phyloP scores from a whole-genome alignment of 2,888 invertebrate species.

The Pseudanteris insignis region DNA sequence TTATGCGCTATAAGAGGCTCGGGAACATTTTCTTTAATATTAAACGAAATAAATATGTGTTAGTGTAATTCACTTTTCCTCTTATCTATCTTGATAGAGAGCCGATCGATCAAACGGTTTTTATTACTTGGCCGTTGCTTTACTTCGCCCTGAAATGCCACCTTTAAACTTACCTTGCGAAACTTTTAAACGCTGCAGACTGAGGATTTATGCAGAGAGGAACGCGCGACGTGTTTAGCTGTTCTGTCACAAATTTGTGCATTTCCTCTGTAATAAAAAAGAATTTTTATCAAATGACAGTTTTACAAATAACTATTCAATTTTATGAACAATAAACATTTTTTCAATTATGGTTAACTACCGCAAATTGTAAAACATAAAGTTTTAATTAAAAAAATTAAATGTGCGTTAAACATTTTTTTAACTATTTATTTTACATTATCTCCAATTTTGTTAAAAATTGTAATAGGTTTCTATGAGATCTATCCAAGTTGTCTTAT shows the following conservation, averaged over 20 bases:
- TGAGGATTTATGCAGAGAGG: constrained; percentile 99
- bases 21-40: constrained; percentile 24
- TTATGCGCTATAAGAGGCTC: no score
- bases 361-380: no score
- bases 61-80: constrained; percentile 32
- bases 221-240: constrained; percentile 92
- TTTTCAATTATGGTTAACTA: no score
- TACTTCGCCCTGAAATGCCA: constrained; percentile 34
- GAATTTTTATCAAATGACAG: no score
- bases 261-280: constrained; percentile 86
- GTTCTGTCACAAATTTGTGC: constrained; percentile 98
- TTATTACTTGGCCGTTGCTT: constrained; percentile 31
- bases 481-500: no score
- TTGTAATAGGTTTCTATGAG: no score
- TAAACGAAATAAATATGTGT: constrained; percentile 30
- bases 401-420: no score
- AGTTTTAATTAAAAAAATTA: no score
- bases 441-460: no score
- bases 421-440: no score
- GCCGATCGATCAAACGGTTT: constrained; percentile 39
- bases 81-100: constrained; percentile 26
- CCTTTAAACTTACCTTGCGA: constrained; percentile 90
- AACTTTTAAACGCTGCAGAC: constrained; percentile 99
- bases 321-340: no score
- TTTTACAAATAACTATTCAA: no score